phyloP scores from a whole-genome alignment of 2,888 invertebrate genomes.

The Villa cingulata region DNA sequence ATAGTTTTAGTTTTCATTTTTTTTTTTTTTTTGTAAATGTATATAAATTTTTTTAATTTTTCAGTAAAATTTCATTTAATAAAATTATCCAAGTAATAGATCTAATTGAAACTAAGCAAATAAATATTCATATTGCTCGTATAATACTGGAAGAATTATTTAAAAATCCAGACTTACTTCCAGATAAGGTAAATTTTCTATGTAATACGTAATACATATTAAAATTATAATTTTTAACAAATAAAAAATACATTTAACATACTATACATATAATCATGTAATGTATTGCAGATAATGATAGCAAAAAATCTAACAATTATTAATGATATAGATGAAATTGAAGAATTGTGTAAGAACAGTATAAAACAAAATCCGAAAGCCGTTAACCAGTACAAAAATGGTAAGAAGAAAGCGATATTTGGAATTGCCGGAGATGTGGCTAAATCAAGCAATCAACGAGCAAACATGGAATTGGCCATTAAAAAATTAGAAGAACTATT shows the following conservation, averaged over 20 bases:
- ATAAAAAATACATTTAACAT: too few relatives aligned
- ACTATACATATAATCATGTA: too few relatives aligned
- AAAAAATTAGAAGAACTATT: constrained; percentile 48
- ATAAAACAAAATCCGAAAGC: constrained; percentile 51
- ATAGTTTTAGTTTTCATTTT: constrained; percentile 10
- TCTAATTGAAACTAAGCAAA: constrained; percentile 43
- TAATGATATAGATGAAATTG: constrained; percentile 44
- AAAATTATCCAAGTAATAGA: constrained; percentile 49
- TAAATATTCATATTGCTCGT: constrained; percentile 48
- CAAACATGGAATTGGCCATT: constrained; percentile 52
- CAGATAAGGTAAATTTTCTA: constrained; percentile 24
- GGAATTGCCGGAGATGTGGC: constrained; percentile 49
- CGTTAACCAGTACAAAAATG: constrained; percentile 50
- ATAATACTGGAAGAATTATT: constrained; percentile 39
- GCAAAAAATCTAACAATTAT: constrained; percentile 52
- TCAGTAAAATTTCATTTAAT: constrained; percentile 38
- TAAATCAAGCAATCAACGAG: constrained; percentile 45
- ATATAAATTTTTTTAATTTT: constrained; percentile 13
- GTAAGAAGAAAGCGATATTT: constrained; percentile 55
- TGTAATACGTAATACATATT: neutral
- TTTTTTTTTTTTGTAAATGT: too few relatives aligned
- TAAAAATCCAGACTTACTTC: constrained; percentile 30
- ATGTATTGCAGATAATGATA: constrained; percentile 43
- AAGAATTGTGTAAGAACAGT: constrained; percentile 44
- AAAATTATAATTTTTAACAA: too few relatives aligned